Percentiles rank a stretch among this genome's conserved stretches.
phyloP scores from a whole-genome alignment of 2,888 invertebrate genomes.

The Morpho helenor region DNA sequence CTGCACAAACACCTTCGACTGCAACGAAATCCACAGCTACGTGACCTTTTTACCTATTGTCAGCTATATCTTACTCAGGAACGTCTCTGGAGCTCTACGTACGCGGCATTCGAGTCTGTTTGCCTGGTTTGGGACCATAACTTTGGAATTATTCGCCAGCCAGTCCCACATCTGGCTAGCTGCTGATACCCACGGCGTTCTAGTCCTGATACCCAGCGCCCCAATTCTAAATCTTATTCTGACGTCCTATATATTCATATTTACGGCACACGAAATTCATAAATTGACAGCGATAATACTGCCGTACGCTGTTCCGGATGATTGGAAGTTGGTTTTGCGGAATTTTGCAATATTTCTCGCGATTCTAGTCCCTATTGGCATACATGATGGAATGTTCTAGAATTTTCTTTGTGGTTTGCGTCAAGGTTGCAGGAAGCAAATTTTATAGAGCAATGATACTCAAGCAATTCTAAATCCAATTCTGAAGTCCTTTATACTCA shows the following conservation, averaged over 20 bases:
- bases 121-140: slow-evolving; percentile 96
- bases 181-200: slow-evolving; percentile 95
- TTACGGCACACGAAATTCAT: slow-evolving; percentile 94
- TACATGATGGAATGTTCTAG: slow-evolving; percentile 94
- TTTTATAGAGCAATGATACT: too few species aligned
- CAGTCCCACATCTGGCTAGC: slow-evolving; percentile 98
- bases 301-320: slow-evolving; percentile 93
- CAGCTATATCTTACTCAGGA: slow-evolving; percentile 91
- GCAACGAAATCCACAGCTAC: slow-evolving; percentile 97
- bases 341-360: slow-evolving; percentile 90
- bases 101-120: slow-evolving; percentile 95
- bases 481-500: slow-evolving; percentile 96
- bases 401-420: not conserved
- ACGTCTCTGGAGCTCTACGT: slow-evolving; percentile 92
- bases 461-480: slow-evolving; percentile 91
- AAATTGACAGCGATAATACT: slow-evolving; percentile 87
- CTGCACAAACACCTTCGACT: slow-evolving; percentile 91
- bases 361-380: slow-evolving; percentile 92
- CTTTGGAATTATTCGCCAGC: slow-evolving; percentile 92
- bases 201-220: slow-evolving; percentile 94
- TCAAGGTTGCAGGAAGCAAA: too few species aligned
- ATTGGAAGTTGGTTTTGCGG: slow-evolving; percentile 88
- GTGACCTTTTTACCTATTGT: slow-evolving; percentile 94
- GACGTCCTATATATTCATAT: slow-evolving; percentile 97
- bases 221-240: slow-evolving; percentile 95